Base-by-base conservation (phyloP, 2,113 vertebrate genomes). In the Myxocyprinus asiaticus region DNA sequence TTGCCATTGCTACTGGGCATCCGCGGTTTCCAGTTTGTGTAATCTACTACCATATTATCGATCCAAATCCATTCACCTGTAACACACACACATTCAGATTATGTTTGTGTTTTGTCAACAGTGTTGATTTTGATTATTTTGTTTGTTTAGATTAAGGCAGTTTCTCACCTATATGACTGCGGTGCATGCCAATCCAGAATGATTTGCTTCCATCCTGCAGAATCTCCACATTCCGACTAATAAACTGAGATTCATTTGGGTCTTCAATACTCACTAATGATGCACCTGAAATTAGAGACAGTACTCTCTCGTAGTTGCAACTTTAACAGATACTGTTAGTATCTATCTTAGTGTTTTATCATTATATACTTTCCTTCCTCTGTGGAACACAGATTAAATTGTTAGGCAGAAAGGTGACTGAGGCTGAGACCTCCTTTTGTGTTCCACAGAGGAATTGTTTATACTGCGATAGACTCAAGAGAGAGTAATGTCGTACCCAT, bases 131-230 rank as follows among this genome's bases (percentile, higher is more conserved):
- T 14, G 3, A 56, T 8, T 12, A 15, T 53, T 4, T 58, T 43
- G 10, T 22, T 17, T 11, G 14, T 51, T n/a, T 67, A 14, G 11
- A n/a, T 42, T 8, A 4, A 61, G 4, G 44, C 22, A 0, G 9
- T 1, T 17, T 9, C 68, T 81, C n/a, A 98, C 98, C 94, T 84
- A 94, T 91, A n/a, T 96, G 90, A 81, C 93, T 96, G 88, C 94
- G 96, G 72, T 92, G 96, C 80, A 99, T 85, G 83, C 97, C 97
- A 75, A 94, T 94, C 98, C 97, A 99, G 92, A 98, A 97, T 2
- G 85, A 84, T 77, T 87, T 87, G 14, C 89, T 71, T 79, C 89
- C 91, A 6, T 94, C 94, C 66, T 95, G 92, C 67, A 98, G 87
- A 22, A 93, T 81, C 68, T 97, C 96, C 14, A 92, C 65, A 17